Base-by-base conservation (phyloP, 1,140 invertebrate genomes). In the Glossosoma conforme region DNA sequence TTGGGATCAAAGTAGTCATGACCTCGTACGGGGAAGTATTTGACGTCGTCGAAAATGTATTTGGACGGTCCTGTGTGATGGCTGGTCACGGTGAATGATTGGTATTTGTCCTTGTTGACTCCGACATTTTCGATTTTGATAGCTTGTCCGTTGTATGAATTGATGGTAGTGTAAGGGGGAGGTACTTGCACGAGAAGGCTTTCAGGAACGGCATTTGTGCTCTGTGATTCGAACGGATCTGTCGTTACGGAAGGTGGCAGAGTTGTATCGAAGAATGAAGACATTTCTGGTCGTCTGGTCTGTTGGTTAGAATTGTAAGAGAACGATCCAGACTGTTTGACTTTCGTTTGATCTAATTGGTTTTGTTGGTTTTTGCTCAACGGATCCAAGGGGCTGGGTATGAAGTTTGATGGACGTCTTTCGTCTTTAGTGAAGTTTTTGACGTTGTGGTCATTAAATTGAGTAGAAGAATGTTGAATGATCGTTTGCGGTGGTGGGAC, bases 311-410 rank as follows among this genome's bases (percentile, higher is more conserved):
- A 68, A 51, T 70, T 72, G 49, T 72, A 73, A 2, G 69, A 68
- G 3, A 15, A 38, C 15, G 66, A 68, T 3, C 60, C 60, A 18
- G 43, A 36, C 19, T 66, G 49, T 53, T 60, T 70, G 13, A 42
- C 10, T 42, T 57, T 53, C 5, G 38, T 41, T n/a, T 8, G 24
- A 1, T 28, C 25, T 17, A 48, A 28, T 41, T 52, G 41, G 28
- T 24, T 43, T 10, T 47, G 47, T 30, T 54, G 44, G 62, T 61
- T 22, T 59, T 74, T 64, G 17, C 54, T 58, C 48, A 74, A 68
- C 3, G 68, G 70, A 65, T 75, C 72, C 50, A 69, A 66, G 4
- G 67, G 69, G 45, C 71, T 75, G 2, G 72, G 63, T 41, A 73
- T 72, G 45, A 75, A 75, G 5, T 44, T 54, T n/a, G 49, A 33